Percentiles rank a stretch among this genome's conserved stretches.
Conservation (phyloP, 1,140 invertebrate genomes). For the Trypoxylus dichotomus region DNA sequence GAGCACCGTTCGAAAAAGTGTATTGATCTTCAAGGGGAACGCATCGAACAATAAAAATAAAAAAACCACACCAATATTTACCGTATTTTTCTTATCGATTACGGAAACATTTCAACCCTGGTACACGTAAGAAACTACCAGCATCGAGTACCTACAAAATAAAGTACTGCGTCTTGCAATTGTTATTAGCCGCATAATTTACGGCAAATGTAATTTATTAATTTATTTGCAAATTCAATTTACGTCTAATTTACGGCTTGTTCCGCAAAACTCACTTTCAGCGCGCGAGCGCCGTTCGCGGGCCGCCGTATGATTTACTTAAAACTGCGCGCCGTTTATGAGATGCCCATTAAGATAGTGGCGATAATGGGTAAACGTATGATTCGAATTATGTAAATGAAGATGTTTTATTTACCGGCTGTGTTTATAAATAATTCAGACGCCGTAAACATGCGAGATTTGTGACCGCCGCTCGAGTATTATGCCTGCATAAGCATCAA, state of each 20-base stretch:
- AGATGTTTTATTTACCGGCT: constrained; percentile 21
- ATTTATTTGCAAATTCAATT: constrained; percentile 23
- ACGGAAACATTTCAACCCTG: no score
- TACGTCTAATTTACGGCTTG: background rate
- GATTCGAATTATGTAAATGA: constrained; percentile 20
- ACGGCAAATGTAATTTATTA: background rate
- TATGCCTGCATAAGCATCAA: background rate
- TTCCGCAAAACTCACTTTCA: background rate
- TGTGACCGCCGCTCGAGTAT: background rate
- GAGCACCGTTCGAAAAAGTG: no score
- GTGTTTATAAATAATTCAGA: background rate
- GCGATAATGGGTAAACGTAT: constrained; percentile 14
- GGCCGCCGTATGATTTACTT: constrained; percentile 3
- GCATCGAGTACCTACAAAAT: background rate
- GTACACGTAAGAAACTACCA: background rate
- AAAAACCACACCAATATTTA: no score
- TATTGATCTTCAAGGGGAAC: no score
- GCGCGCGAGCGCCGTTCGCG: background rate
- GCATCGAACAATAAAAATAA: no score
- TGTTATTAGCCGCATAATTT: background rate
- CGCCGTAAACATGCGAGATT: constrained; percentile 16
- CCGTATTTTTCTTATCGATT: no score
- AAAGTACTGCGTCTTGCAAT: background rate
- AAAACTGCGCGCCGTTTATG: constrained; percentile 6
- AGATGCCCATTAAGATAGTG: constrained; percentile 20